Evolutionary conservation across 2,888 invertebrate genomes (phyloP), one percentile per base, ranked within the genome.

Genomic region (Escarpia spicata): DNA sequence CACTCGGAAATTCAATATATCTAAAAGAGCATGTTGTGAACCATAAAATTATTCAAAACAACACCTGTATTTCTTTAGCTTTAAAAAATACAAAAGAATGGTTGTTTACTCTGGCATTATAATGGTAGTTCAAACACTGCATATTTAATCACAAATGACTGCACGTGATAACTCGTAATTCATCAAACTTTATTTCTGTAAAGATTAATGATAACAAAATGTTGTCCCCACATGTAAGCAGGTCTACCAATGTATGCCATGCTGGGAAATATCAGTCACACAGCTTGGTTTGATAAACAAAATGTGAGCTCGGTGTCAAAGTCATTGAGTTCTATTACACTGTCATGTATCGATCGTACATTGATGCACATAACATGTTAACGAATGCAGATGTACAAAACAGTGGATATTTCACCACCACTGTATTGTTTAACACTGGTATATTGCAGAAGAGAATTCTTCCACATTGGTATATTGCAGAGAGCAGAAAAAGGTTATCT

Each of bases 101-200:
- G 15, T 90, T 12, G 90, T 90, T 9, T 12, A 90, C 15, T 12
- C 12, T 12, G 90, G 10, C 12, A 10, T 90, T 90, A 90, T 90
- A 12, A 12, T 10, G 90, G 90, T 19, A 90, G 90, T 90, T 90
- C n/a, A 31, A 91, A 91, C n/a, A 12, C 4, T 91, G 91, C 91
- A 31, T 31, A 26, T 9, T 12, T 26, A 91, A 31, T 4, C 31
- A 90, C 91, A 91, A 91, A 91, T 31, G 3, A 91, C n/a, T 6
- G 31, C 26, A 19, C 19, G 26, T 75, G 91, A 91, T 91, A 19
- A 91, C 15, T 91, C 15, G 12, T 12, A 91, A 91, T 91, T 91
- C 91, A 91, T 91, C 91, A 91, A 91, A 91, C 91, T 91, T 91
- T 91, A 91, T 91, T 91, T 91, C 31, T 91, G 91, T 31, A 91